Evolutionary conservation across 2,113 vertebrate species (phyloP).

Genomic region (Caracal caracal): DNA sequence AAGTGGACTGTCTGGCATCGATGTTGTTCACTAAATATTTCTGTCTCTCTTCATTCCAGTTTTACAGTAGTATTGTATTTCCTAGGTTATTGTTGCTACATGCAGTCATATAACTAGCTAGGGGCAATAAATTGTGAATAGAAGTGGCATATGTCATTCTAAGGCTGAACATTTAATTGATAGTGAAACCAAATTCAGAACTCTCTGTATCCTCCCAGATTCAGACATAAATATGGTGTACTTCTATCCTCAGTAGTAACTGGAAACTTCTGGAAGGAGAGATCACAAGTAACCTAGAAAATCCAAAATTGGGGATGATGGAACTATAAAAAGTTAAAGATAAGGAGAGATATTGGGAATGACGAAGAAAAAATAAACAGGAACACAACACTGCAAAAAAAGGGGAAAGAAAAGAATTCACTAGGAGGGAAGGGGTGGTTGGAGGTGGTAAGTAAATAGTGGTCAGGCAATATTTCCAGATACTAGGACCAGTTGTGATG

Average conservation of each 20-base stretch:
- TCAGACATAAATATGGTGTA: neutral
- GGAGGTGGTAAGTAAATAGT: accelerated
- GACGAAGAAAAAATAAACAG: neutral
- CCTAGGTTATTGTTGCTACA: neutral
- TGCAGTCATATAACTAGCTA: neutral
- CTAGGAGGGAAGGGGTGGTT: too few relatives aligned
- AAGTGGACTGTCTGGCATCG: neutral
- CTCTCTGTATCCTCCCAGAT: neutral
- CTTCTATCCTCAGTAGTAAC: neutral
- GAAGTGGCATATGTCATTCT: neutral
- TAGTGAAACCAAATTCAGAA: neutral
- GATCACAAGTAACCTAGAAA: neutral
- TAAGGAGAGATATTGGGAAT: neutral
- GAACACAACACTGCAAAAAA: neutral
- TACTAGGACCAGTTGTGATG: too few relatives aligned
- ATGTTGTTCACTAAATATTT: neutral
- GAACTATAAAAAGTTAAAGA: neutral
- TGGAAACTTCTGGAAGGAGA: neutral
- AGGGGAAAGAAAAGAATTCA: neutral
- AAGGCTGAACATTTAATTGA: neutral
- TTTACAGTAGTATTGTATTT: neutral
- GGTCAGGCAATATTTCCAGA: neutral
- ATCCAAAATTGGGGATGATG: neutral
- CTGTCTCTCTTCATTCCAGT: neutral
- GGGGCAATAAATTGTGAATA: neutral